Conservation (phyloP, 1,140 invertebrate genomes). For the Leguminivora glycinivorella region DNA sequence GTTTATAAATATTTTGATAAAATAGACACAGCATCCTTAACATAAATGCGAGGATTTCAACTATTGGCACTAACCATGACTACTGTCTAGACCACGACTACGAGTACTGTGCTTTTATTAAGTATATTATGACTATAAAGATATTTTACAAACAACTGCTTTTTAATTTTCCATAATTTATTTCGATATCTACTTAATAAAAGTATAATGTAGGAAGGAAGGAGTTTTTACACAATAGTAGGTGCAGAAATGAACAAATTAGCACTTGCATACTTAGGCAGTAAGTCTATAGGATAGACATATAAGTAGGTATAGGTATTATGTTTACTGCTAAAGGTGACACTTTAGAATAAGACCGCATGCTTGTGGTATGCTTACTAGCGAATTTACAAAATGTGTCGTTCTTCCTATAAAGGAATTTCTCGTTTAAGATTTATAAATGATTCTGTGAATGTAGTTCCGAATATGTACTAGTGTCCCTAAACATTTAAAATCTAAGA, state of each 20-base stretch:
- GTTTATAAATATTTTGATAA: not conserved
- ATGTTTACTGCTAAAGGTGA: not conserved
- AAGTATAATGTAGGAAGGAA: not conserved
- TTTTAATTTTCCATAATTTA: no score
- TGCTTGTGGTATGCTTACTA: no score
- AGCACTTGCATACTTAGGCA: not conserved
- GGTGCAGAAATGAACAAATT: not conserved
- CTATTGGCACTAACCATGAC: slow-evolving; percentile 21
- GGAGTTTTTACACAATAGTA: not conserved
- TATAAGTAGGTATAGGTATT: no score
- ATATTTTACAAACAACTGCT: not conserved
- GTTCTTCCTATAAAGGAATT: not conserved
- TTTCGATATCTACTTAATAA: no score
- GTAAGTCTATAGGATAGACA: not conserved
- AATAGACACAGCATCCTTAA: slow-evolving; percentile 6
- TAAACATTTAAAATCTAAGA: slow-evolving; percentile 32
- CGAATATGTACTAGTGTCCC: not conserved
- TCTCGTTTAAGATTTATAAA: not conserved
- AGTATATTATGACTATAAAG: not conserved
- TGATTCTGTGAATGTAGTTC: not conserved
- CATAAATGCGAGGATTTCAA: slow-evolving; percentile 70
- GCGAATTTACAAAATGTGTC: no score
- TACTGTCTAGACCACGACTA: not conserved
- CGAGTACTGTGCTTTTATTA: not conserved
- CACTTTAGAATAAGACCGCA: no score